Evolutionary conservation across 2,888 invertebrate genomes (phyloP).

Genomic region (Celastrina argiolus): DNA sequence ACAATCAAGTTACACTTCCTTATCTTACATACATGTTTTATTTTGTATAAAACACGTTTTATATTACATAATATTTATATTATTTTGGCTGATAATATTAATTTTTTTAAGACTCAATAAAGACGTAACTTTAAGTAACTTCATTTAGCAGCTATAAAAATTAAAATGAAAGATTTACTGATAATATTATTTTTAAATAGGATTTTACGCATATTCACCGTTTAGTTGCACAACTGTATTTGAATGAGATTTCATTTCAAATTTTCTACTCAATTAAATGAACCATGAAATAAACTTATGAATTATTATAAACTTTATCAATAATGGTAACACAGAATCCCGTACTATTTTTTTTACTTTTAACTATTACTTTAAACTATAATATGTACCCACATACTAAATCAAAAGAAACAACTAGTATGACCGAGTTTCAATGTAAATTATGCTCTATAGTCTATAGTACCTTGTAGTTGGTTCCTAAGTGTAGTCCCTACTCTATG

Average conservation of each 20-base stretch:
- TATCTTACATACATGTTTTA: background rate
- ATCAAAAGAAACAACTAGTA: too few relatives aligned
- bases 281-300: constrained; percentile 14
- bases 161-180: too few relatives aligned
- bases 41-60: background rate
- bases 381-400: too few relatives aligned
- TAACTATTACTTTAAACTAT: too few relatives aligned
- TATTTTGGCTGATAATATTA: too few relatives aligned
- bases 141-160: too few relatives aligned
- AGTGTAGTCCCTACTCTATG: background rate
- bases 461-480: background rate
- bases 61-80: too few relatives aligned
- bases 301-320: too few relatives aligned
- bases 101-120: too few relatives aligned
- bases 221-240: constrained; percentile 9
- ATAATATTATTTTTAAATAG: background rate
- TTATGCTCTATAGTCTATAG: background rate
- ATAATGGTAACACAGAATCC: background rate
- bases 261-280: background rate
- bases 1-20: background rate
- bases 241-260: constrained; percentile 1
- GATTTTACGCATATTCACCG: background rate
- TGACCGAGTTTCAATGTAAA: background rate
- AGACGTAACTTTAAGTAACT: too few relatives aligned
- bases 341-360: too few relatives aligned